Evolutionary conservation across 2,888 invertebrate species (phyloP).

Genomic region (Cancer borealis): DNA sequence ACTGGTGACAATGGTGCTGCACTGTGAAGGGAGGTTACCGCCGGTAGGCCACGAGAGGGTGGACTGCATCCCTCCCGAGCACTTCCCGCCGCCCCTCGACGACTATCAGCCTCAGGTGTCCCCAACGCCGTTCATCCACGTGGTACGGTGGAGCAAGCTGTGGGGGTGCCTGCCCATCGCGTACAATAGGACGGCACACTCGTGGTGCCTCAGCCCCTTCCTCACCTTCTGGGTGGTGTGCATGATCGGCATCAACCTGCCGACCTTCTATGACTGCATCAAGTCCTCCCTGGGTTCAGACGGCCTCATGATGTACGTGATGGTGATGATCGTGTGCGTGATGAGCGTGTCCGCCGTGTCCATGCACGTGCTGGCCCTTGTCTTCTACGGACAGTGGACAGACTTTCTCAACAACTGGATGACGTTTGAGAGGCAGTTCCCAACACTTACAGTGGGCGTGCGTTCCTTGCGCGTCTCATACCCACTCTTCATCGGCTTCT

Average conservation of each 20-base stretch:
- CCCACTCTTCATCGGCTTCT: slow-evolving; percentile 74
- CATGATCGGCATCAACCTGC: slow-evolving; percentile 75
- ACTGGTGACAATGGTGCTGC: not conserved
- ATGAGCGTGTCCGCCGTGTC: slow-evolving; percentile 77
- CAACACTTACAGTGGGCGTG: slow-evolving; percentile 74
- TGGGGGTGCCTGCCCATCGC: slow-evolving; percentile 76
- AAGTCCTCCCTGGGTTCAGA: slow-evolving; percentile 71
- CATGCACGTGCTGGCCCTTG: slow-evolving; percentile 73
- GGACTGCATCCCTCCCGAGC: slow-evolving; percentile 48
- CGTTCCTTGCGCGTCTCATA: slow-evolving; percentile 70
- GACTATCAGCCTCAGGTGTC: slow-evolving; percentile 55
- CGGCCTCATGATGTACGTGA: slow-evolving; percentile 76
- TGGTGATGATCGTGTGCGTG: slow-evolving; percentile 76
- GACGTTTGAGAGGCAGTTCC: slow-evolving; percentile 74
- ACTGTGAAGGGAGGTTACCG: not conserved
- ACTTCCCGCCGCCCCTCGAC: slow-evolving; percentile 45
- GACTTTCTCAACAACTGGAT: slow-evolving; percentile 75
- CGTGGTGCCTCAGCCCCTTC: slow-evolving; percentile 70
- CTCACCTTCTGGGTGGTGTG: slow-evolving; percentile 75
- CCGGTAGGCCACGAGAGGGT: slow-evolving; percentile 24
- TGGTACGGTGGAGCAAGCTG: slow-evolving; percentile 77
- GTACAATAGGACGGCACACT: slow-evolving; percentile 61
- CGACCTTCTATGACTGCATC: slow-evolving; percentile 77
- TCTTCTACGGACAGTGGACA: slow-evolving; percentile 73
- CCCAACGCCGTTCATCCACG: slow-evolving; percentile 77